Percentiles rank a stretch among this genome's conserved stretches.
These are phyloP conservation scores for Tryphoninae sp. DNA, from an alignment of 2,888 invertebrate genomes.

Conservation along the genomic window DNA sequence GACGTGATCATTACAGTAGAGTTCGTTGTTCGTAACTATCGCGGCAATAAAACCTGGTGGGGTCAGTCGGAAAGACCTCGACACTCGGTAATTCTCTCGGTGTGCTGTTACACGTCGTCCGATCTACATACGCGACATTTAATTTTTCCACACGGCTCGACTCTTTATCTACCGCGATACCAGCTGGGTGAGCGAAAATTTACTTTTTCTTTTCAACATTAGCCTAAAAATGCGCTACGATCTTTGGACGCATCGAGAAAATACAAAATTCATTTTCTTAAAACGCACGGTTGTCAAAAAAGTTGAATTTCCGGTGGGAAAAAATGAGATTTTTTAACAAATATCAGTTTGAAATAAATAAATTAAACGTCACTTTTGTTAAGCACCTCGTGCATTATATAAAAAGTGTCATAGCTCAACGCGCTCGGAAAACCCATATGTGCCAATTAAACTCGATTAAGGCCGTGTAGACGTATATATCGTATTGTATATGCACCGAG, in stretches of 20 bases:
- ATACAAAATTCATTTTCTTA: too few relatives aligned
- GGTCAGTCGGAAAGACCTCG: slow-evolving; percentile 52
- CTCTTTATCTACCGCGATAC: slow-evolving; percentile 9
- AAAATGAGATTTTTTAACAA: neutral
- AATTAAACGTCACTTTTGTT: neutral
- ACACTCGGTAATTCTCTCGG: slow-evolving; percentile 39
- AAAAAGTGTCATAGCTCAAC: slow-evolving; percentile 31
- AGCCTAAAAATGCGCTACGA: slow-evolving; percentile 23
- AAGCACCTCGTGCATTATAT: slow-evolving; percentile 2
- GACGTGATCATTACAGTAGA: slow-evolving; percentile 15
- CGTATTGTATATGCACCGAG: slow-evolving; percentile 27
- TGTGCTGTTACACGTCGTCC: slow-evolving; percentile 42
- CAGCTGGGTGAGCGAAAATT: neutral
- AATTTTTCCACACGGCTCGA: slow-evolving; percentile 15
- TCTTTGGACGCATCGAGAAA: neutral
- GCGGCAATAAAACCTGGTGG: slow-evolving; percentile 32
- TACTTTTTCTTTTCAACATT: slow-evolving; percentile 6
- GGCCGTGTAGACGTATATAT: slow-evolving; percentile 41
- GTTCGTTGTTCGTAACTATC: slow-evolving; percentile 40
- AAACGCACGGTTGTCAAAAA: too few relatives aligned
- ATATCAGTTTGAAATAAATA: neutral
- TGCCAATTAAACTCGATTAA: slow-evolving; percentile 73
- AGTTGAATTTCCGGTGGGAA: neutral
- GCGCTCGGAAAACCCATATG: slow-evolving; percentile 61
- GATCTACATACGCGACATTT: slow-evolving; percentile 38